Percentiles rank a stretch among this genome's conserved stretches.
Conservation (phyloP, 2,888 invertebrate genomes). For the Pollenia amentaria region DNA sequence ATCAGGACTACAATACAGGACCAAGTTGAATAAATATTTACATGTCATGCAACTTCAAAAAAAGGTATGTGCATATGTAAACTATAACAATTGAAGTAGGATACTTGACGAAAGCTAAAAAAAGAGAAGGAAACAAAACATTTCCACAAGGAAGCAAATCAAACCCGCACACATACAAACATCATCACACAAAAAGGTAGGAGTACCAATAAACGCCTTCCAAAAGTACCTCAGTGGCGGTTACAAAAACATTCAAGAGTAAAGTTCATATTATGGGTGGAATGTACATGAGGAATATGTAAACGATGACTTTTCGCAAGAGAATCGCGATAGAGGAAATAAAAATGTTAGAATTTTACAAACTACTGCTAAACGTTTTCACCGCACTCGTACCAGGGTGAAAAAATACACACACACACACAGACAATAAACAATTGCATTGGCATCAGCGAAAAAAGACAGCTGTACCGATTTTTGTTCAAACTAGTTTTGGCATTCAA, state of each 20-base stretch:
- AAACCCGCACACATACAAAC: constrained; percentile 22
- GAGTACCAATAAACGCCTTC: constrained; percentile 69
- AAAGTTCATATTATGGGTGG: not conserved
- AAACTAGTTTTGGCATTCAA: not conserved
- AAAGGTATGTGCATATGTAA: constrained; percentile 45
- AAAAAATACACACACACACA: not conserved
- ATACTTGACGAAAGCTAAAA: constrained; percentile 54
- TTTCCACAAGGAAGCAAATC: constrained; percentile 40
- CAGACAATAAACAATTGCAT: constrained; percentile 1
- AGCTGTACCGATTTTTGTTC: constrained; percentile 48
- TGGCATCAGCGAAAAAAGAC: constrained; percentile 32
- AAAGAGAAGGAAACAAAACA: constrained; percentile 29
- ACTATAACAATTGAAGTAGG: constrained; percentile 52
- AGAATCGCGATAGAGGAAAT: constrained; percentile 24
- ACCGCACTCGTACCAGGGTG: not conserved
- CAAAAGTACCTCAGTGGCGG: constrained; percentile 48
- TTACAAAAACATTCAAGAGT: constrained; percentile 3
- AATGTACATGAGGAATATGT: not conserved
- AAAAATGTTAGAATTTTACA: constrained; percentile 33
- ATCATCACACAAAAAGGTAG: constrained; percentile 46
- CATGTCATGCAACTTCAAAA: constrained; percentile 37
- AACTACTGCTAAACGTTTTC: constrained; percentile 28
- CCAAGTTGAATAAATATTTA: constrained; percentile 72
- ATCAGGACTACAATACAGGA: constrained; percentile 57
- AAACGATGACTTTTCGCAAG: not conserved